A percentile compares a stretch with the other conserved stretches of the same genome.
phyloP scores from a whole-genome alignment of 2,797 vertebrate species.

The Tenualosa ilisha region DNA sequence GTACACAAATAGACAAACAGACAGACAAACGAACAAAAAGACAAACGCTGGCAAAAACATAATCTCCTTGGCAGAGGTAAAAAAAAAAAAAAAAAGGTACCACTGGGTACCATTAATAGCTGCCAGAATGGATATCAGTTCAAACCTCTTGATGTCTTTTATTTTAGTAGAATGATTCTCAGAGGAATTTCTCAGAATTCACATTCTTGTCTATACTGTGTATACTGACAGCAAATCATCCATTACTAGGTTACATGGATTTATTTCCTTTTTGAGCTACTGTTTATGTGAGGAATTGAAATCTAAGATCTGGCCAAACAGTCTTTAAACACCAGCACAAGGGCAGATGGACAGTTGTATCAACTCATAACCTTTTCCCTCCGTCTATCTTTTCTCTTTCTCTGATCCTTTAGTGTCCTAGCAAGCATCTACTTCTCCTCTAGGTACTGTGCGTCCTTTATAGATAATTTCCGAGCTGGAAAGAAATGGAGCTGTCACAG shows the following conservation, averaged over 20 bases:
- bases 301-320: neutral
- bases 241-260: neutral
- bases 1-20: no score
- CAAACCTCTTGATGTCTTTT: no score
- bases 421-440: neutral
- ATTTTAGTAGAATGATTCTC: no score
- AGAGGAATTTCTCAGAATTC: no score
- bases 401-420: neutral
- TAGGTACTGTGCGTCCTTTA: neutral
- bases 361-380: slow-evolving; percentile 34
- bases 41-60: no score
- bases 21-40: no score
- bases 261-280: neutral
- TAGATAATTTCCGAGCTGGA: neutral
- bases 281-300: neutral
- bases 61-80: no score
- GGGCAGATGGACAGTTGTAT: slow-evolving; percentile 30
- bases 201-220: no score
- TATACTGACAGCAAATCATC: neutral
- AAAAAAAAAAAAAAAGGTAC: no score
- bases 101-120: no score
- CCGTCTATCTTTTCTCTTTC: neutral
- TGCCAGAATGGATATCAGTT: no score
- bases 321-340: slow-evolving; percentile 32
- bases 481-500: slow-evolving; percentile 41